Evolutionary conservation across 2,888 invertebrate species (phyloP).

Genomic region (Drosophila nr. perissopoda): DNA sequence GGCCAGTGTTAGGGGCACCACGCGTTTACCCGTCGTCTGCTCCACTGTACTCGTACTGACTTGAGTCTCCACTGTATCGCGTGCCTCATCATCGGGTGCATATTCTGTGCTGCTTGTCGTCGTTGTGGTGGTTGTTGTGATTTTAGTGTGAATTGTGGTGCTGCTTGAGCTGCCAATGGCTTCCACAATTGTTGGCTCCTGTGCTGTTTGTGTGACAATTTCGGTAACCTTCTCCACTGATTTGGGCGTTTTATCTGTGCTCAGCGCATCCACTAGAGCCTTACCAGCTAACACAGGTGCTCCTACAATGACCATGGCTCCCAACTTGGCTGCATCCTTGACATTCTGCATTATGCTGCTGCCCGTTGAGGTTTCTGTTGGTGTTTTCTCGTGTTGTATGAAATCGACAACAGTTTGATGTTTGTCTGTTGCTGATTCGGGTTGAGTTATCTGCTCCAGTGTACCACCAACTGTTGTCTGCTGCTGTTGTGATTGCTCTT

Average conservation of each 20-base stretch:
- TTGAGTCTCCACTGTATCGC: constrained; percentile 53
- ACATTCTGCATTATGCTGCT: constrained; percentile 73
- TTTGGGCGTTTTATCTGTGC: constrained; percentile 84
- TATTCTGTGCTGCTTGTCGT: constrained; percentile 39
- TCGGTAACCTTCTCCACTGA: constrained; percentile 54
- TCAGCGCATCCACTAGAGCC: constrained; percentile 93
- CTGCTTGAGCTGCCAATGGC: constrained; percentile 26
- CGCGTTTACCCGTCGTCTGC: constrained; percentile 44
- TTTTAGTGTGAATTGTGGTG: constrained; percentile 49
- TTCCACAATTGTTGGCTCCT: constrained; percentile 7
- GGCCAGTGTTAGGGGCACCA: constrained; percentile 84
- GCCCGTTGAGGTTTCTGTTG: constrained; percentile 20
- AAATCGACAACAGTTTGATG: constrained; percentile 70
- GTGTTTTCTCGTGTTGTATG: constrained; percentile 61
- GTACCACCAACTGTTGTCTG: constrained; percentile 30
- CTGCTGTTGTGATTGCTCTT: constrained; percentile 24
- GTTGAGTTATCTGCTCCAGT: constrained; percentile 29
- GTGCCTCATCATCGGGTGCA: constrained; percentile 62
- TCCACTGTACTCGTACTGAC: constrained; percentile 40
- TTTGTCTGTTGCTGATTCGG: constrained; percentile 28
- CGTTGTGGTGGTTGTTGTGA: constrained; percentile 59
- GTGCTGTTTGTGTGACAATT: constrained; percentile 14
- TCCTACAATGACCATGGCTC: constrained; percentile 93
- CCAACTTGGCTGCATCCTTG: constrained; percentile 92
- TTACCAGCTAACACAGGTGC: constrained; percentile 96